These are phyloP conservation scores for Ailurus styani DNA, from an alignment of 2,113 vertebrate species.

Conservation along the genomic window DNA sequence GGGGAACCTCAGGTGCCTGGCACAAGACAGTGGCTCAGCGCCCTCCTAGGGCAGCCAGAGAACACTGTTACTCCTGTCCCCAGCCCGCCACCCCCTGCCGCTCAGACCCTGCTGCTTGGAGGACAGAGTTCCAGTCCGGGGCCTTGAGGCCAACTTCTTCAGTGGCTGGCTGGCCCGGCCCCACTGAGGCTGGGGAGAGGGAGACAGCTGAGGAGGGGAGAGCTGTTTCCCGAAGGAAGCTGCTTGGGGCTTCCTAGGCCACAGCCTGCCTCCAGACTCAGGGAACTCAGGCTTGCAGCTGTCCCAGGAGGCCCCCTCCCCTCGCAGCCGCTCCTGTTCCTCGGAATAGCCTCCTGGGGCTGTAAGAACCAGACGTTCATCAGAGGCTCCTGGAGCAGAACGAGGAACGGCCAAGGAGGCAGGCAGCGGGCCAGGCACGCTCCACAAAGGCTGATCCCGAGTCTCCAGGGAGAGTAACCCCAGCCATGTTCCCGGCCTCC, in stretches of 20 bases:
- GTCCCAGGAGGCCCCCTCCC: background rate
- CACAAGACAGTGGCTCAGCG: background rate
- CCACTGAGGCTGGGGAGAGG: background rate
- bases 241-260: background rate
- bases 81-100: fast-evolving
- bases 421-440: background rate
- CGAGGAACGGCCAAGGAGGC: background rate
- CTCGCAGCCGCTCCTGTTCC: background rate
- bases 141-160: background rate
- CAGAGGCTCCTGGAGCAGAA: background rate
- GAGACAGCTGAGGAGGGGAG: background rate
- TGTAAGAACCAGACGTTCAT: background rate
- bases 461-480: background rate
- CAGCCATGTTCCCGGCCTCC: background rate
- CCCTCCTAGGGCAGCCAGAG: background rate
- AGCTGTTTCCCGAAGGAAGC: background rate
- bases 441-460: background rate
- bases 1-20: background rate
- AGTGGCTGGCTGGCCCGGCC: background rate
- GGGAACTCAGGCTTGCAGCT: fast-evolving
- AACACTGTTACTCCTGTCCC: background rate
- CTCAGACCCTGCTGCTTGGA: background rate
- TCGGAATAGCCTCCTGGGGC: background rate
- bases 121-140: background rate
- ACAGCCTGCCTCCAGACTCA: background rate